phyloP scores from a whole-genome alignment of 2,797 vertebrate species.

The Ceyx erithaca region DNA sequence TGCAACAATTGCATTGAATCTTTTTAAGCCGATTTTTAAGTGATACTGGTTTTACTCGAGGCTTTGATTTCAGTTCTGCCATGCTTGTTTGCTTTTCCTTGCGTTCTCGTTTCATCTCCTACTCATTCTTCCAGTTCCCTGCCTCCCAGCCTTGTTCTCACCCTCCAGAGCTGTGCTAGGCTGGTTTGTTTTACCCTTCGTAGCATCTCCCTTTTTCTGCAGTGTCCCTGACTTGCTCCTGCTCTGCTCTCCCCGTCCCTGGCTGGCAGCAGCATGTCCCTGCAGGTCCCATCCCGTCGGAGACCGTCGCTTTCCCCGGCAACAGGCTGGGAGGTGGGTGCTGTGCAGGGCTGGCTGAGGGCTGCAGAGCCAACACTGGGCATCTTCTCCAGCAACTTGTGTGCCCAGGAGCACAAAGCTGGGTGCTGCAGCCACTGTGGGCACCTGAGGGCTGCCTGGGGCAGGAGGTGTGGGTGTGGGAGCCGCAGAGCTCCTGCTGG shows the following conservation, averaged over 20 bases:
- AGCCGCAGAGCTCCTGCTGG: neutral
- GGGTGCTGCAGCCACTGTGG: neutral
- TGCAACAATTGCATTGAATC: neutral
- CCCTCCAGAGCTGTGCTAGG: neutral
- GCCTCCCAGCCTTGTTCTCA: neutral
- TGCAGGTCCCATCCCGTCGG: neutral
- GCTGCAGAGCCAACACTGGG: neutral
- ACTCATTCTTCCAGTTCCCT: neutral
- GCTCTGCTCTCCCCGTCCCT: neutral
- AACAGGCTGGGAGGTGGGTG: neutral
- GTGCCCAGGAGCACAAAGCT: fast-evolving
- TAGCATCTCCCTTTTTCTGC: neutral
- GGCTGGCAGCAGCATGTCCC: neutral
- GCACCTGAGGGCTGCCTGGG: neutral
- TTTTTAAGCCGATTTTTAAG: neutral
- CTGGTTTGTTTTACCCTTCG: neutral
- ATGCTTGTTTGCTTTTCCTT: neutral
- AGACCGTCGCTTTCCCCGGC: neutral
- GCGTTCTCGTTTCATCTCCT: neutral
- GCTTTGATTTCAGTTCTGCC: conserved; percentile 16
- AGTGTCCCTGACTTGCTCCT: neutral
- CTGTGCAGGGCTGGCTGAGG: neutral
- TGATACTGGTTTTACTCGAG: neutral
- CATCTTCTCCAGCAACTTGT: neutral
- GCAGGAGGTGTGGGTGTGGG: neutral